These are phyloP conservation scores for Cyprinodon diabolis DNA, from an alignment of 2,797 vertebrate genomes.

Conservation along the genomic window DNA sequence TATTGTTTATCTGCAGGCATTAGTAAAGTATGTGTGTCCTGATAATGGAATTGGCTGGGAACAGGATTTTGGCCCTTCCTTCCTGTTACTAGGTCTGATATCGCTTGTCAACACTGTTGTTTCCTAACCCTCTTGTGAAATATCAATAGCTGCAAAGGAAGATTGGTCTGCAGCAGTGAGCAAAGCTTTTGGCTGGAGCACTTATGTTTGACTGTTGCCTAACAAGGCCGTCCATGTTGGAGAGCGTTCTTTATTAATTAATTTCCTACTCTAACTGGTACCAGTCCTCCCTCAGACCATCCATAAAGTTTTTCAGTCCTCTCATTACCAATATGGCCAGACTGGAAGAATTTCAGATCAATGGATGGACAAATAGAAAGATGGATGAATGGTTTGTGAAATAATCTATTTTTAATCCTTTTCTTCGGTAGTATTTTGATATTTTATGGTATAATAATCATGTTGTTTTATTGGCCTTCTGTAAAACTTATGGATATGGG, in stretches of 20 bases:
- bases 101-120: constrained; percentile 78
- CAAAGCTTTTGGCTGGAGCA: constrained; percentile 54
- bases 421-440: not conserved
- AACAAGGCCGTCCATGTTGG: constrained; percentile 56
- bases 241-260: constrained; percentile 43
- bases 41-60: constrained; percentile 81
- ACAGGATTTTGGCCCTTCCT: constrained; percentile 75
- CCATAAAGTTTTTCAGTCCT: not conserved
- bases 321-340: not conserved
- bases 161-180: constrained; percentile 55
- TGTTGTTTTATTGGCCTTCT: not conserved
- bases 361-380: too few species aligned
- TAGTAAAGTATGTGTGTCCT: constrained; percentile 76
- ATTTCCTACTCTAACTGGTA: constrained; percentile 54
- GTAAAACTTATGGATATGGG: constrained; percentile 11
- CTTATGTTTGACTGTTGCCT: constrained; percentile 52
- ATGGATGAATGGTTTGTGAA: too few species aligned
- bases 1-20: constrained; percentile 80
- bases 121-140: constrained; percentile 63
- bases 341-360: not conserved
- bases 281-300: constrained; percentile 17
- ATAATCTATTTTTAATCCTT: not conserved
- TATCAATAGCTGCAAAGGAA: constrained; percentile 71
- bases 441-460: not conserved
- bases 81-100: constrained; percentile 71